These are phyloP conservation scores for Ephialtes manifestator DNA, from an alignment of 2,888 invertebrate genomes.

Conservation along the genomic window DNA sequence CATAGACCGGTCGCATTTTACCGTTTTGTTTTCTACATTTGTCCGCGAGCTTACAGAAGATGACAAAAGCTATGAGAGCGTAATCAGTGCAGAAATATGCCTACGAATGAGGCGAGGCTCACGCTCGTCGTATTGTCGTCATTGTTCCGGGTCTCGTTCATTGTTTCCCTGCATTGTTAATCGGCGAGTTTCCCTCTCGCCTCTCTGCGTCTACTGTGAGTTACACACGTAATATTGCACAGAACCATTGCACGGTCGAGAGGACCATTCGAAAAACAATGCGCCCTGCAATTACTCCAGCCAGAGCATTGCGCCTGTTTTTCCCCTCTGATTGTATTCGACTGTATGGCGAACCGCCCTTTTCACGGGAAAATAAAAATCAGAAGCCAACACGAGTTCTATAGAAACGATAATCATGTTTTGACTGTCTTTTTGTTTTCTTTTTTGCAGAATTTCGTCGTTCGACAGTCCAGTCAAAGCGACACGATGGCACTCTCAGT, in stretches of 20 bases:
- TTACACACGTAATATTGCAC: conserved; percentile 55
- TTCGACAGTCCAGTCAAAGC: conserved; percentile 96
- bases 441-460: conserved; percentile 94
- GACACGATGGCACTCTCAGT: conserved; percentile 98
- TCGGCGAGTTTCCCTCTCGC: conserved; percentile 74
- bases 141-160: conserved; percentile 78
- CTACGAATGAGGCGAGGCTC: conserved; percentile 74
- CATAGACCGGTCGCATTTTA: conserved; percentile 26
- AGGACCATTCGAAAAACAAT: conserved; percentile 76
- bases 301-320: conserved; percentile 11
- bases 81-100: conserved; percentile 80
- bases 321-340: conserved; percentile 30
- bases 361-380: conserved; percentile 31
- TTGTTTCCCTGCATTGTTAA: conserved; percentile 83
- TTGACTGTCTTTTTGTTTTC: conserved; percentile 11
- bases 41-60: conserved; percentile 40
- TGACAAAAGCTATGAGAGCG: conserved; percentile 62
- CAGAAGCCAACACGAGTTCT: background rate
- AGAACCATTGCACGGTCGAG: conserved; percentile 65
- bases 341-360: conserved; percentile 11
- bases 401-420: conserved; percentile 1
- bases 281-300: conserved; percentile 79
- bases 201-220: conserved; percentile 30
- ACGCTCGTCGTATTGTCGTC: conserved; percentile 74
- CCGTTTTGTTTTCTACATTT: conserved; percentile 32